Evolutionary conservation across 1,140 invertebrate genomes (phyloP).

Genomic region (Drosophila repletoides): DNA sequence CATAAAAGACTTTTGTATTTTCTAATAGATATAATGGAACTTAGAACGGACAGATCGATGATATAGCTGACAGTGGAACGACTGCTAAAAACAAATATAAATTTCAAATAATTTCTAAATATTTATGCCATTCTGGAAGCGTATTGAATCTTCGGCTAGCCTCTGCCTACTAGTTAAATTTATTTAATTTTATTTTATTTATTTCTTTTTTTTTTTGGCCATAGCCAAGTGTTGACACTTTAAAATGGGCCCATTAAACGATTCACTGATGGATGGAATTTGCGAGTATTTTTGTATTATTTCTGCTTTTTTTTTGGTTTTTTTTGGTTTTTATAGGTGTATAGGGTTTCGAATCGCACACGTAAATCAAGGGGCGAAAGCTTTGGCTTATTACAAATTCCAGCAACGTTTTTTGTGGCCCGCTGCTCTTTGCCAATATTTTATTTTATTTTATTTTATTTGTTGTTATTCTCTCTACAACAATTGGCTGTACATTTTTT

Average conservation of each 20-base stretch:
- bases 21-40: no score
- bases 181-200: constrained; percentile 26
- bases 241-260: constrained; percentile 43
- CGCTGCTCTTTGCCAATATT: constrained; percentile 3
- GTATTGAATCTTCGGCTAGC: no score
- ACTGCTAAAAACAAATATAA: no score
- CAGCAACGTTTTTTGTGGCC: background rate
- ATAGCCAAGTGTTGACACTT: constrained; percentile 42
- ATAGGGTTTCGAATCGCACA: background rate
- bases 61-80: no score
- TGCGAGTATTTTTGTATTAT: background rate
- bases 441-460: constrained; percentile 7
- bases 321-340: background rate
- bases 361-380: constrained; percentile 1
- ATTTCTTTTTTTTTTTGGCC: no score
- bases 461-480: background rate
- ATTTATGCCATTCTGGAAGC: no score
- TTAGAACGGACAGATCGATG: no score
- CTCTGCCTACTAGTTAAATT: constrained; percentile 7
- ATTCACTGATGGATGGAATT: constrained; percentile 40
- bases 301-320: no score
- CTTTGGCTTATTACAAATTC: constrained; percentile 21
- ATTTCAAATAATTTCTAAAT: no score
- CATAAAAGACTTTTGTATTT: no score
- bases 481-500: constrained; percentile 26